Evolutionary conservation across 2,888 invertebrate genomes (phyloP).

Genomic region (Anoplius nigerrimus): DNA sequence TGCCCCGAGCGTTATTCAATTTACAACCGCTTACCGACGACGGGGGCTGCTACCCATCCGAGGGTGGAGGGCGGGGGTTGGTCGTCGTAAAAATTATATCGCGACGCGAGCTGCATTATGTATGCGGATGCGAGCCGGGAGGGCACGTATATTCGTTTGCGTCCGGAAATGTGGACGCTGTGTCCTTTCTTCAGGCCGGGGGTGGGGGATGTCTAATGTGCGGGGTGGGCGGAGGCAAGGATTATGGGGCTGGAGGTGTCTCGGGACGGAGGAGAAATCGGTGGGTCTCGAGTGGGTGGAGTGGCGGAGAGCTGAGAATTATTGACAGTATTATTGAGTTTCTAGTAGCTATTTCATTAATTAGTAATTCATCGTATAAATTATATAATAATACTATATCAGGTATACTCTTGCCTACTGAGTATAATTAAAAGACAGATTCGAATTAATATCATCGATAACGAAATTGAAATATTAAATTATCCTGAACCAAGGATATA

Average conservation of each 20-base stretch:
- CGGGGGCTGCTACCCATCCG: neutral
- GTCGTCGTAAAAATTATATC: constrained; percentile 66
- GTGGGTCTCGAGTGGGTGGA: too few species aligned
- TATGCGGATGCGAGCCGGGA: constrained; percentile 48
- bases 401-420: too few species aligned
- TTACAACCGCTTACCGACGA: constrained; percentile 30
- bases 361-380: too few species aligned
- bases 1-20: constrained; percentile 39
- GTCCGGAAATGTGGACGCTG: constrained; percentile 20
- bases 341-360: too few species aligned
- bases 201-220: constrained; percentile 8
- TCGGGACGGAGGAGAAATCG: neutral
- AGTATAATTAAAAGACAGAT: neutral
- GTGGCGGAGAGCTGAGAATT: too few species aligned
- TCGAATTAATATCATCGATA: neutral
- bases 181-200: constrained; percentile 2
- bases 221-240: constrained; percentile 3
- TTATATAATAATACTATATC: too few species aligned
- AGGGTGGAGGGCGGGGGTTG: constrained; percentile 16
- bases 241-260: too few species aligned
- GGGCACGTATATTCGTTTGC: constrained; percentile 48
- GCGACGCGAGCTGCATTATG: constrained; percentile 51
- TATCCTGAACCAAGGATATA: too few species aligned
- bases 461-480: neutral
- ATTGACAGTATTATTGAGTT: too few species aligned